These are phyloP conservation scores for Callyntrura sp. DNA, from an alignment of 2,888 invertebrate species.

Conservation along the genomic window DNA sequence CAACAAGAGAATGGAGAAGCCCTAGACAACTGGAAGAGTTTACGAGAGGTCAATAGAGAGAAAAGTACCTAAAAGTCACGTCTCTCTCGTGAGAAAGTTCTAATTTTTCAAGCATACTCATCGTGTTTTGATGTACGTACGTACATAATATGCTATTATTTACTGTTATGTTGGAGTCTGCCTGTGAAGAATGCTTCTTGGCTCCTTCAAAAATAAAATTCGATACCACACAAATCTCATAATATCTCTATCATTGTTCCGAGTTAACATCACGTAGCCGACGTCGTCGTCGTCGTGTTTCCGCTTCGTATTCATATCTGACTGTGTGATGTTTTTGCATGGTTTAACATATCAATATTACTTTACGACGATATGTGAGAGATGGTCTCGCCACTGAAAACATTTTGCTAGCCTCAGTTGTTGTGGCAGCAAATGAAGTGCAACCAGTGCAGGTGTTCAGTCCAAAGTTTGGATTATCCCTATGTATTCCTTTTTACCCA, in stretches of 20 bases:
- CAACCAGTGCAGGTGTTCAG: too few relatives aligned
- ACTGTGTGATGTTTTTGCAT: too few relatives aligned
- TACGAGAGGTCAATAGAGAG: neutral
- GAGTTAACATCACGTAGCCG: neutral
- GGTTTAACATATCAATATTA: too few relatives aligned
- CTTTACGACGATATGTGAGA: too few relatives aligned
- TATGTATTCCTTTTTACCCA: too few relatives aligned
- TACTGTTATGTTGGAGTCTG: neutral
- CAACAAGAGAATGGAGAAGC: neutral
- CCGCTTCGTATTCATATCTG: too few relatives aligned
- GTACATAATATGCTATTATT: neutral
- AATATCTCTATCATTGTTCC: neutral
- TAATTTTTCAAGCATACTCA: neutral
- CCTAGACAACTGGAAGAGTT: neutral
- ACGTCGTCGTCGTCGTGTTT: too few relatives aligned
- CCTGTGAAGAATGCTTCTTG: neutral
- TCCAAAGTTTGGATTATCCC: too few relatives aligned
- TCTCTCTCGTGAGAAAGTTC: neutral
- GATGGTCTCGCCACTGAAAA: too few relatives aligned
- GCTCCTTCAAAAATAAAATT: neutral
- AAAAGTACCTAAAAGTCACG: constrained; percentile 3
- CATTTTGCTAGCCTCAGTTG: too few relatives aligned
- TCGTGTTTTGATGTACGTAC: neutral
- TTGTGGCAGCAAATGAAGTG: too few relatives aligned
- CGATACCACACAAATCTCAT: neutral